These are phyloP conservation scores for Larimichthys crocea DNA, from an alignment of 2,113 vertebrate genomes.

Conservation along the genomic window DNA sequence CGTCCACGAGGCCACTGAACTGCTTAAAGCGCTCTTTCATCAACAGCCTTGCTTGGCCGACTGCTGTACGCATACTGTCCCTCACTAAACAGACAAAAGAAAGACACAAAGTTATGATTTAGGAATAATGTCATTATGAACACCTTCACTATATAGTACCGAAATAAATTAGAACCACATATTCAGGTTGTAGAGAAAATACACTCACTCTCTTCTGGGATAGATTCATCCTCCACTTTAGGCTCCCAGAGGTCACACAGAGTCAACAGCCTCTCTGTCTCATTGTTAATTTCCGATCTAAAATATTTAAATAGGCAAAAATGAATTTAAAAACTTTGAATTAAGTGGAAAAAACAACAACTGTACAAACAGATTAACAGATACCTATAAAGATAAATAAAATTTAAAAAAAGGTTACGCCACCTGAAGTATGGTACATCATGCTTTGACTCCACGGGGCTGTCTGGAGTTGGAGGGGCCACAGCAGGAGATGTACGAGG, in stretches of 20 bases:
- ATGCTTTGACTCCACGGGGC: constrained; percentile 67
- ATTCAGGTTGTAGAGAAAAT: not conserved
- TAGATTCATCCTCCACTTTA: constrained; percentile 85
- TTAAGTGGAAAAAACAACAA: not conserved
- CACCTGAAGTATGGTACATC: constrained; percentile 83
- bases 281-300: constrained; percentile 85
- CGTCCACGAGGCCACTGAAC: constrained; percentile 92
- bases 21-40: constrained; percentile 94
- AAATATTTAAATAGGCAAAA: not conserved
- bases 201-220: constrained; percentile 93
- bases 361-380: not conserved
- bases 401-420: not conserved
- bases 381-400: not conserved
- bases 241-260: constrained; percentile 87
- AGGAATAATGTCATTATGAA: not conserved
- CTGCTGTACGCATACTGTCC: constrained; percentile 88
- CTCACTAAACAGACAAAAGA: constrained; percentile 82
- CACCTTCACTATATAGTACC: not conserved
- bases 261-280: constrained; percentile 83
- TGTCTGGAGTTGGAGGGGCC: constrained; percentile 2
- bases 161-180: not conserved
- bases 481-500: not conserved
- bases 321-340: accelerated
- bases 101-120: not conserved
- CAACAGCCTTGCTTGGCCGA: constrained; percentile 92